Evolutionary conservation across 1,140 invertebrate species (phyloP).

Genomic region (Trachymyrmex septentrionalis): DNA sequence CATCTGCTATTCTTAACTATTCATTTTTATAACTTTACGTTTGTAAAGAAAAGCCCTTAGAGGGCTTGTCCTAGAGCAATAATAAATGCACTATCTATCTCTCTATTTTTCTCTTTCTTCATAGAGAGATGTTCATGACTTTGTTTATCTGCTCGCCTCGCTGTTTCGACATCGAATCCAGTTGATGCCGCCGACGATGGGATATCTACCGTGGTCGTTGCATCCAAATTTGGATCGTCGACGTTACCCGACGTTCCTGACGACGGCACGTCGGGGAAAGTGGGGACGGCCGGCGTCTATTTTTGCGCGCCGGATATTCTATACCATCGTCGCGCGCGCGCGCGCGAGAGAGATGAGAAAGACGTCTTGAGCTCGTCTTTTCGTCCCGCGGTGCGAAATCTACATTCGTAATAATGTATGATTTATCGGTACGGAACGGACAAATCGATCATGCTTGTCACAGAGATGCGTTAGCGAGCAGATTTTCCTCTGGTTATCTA

Average conservation of each 20-base stretch:
- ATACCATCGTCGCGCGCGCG: conserved; percentile 71
- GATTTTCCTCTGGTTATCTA: neutral
- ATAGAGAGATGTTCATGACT: conserved; percentile 13
- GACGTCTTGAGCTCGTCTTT: neutral
- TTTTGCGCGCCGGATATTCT: conserved; percentile 84
- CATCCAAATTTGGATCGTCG: conserved; percentile 86
- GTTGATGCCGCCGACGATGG: conserved; percentile 22
- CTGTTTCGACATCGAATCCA: conserved; percentile 64
- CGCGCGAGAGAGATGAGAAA: neutral
- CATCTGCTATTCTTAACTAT: too few species aligned
- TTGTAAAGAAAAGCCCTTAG: too few species aligned
- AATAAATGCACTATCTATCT: neutral
- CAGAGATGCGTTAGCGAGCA: neutral
- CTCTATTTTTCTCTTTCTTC: neutral
- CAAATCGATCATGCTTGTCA: conserved; percentile 33
- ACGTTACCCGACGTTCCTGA: conserved; percentile 65
- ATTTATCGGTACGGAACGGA: neutral
- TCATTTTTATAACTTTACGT: too few species aligned
- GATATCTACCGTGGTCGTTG: conserved; percentile 73
- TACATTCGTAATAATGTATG: too few species aligned
- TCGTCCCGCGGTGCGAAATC: conserved; percentile 14
- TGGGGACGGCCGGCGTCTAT: conserved; percentile 82
- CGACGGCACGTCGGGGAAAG: conserved; percentile 62
- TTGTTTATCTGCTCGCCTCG: conserved; percentile 31
- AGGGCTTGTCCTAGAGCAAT: too few species aligned